A percentile compares a stretch with the other conserved stretches of the same genome.
Evolutionary conservation across 1,140 invertebrate genomes (phyloP).

Genomic region (Amyelois transitella): DNA sequence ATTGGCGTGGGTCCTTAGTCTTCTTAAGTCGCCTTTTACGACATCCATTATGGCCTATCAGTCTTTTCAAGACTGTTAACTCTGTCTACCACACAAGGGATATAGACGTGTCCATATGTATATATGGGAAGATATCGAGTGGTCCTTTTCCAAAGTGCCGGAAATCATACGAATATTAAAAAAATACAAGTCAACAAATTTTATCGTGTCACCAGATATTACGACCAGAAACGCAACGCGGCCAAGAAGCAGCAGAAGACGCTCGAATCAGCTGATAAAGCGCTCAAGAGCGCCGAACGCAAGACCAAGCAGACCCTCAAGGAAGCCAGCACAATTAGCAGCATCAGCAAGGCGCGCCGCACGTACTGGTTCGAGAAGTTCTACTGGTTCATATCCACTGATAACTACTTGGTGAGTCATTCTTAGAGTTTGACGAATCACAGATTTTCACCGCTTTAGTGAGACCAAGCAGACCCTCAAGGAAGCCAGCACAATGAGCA

Average conservation of each 20-base stretch:
- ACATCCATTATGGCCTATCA: too few species aligned
- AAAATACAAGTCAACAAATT: too few species aligned
- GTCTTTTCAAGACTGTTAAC: too few species aligned
- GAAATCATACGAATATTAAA: too few species aligned
- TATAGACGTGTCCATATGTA: too few species aligned
- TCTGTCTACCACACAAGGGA: too few species aligned
- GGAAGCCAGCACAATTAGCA: constrained; percentile 94
- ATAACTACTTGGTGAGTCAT: constrained; percentile 92
- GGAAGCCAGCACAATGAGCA: constrained; percentile 94
- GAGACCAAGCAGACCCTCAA: constrained; percentile 96
- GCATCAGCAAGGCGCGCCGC: constrained; percentile 94
- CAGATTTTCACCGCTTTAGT: too few species aligned
- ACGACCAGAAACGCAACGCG: constrained; percentile 91
- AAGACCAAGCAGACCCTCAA: constrained; percentile 97
- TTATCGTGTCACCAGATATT: constrained; percentile 87
- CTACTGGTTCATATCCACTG: constrained; percentile 98
- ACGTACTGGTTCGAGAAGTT: constrained; percentile 99
- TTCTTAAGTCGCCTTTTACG: too few species aligned
- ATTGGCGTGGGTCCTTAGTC: too few species aligned
- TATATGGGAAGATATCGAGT: too few species aligned
- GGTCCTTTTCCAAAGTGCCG: too few species aligned
- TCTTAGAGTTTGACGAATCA: too few species aligned
- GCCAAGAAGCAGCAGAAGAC: constrained; percentile 98
- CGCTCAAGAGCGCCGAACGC: constrained; percentile 95
- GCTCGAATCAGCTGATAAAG: constrained; percentile 93